These are phyloP conservation scores for Trichomycterus rosablanca DNA, from an alignment of 2,113 vertebrate genomes.

Conservation along the genomic window DNA sequence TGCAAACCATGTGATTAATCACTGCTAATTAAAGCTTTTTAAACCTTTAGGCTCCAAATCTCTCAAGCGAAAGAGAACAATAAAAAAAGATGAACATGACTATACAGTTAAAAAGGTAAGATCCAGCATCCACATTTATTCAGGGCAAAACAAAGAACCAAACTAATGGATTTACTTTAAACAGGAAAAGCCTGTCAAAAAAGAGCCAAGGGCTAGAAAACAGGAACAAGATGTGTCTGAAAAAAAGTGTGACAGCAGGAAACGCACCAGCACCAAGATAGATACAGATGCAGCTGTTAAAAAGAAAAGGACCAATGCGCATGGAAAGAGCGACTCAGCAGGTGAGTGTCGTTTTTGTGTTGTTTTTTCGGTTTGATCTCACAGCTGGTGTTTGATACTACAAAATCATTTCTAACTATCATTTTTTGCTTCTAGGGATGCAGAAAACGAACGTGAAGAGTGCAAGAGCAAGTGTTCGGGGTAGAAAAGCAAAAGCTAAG, in stretches of 20 bases:
- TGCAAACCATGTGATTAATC: background rate
- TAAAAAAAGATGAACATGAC: slow-evolving; percentile 55
- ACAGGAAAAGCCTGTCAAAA: slow-evolving; percentile 43
- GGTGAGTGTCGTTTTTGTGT: slow-evolving; percentile 8
- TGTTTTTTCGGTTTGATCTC: background rate
- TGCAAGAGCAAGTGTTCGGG: background rate
- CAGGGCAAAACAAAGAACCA: too few relatives aligned
- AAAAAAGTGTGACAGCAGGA: slow-evolving; percentile 17
- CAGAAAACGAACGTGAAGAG: background rate
- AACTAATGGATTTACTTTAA: too few relatives aligned
- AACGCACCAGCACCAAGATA: background rate
- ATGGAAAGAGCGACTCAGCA: slow-evolving; percentile 10
- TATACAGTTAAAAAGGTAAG: slow-evolving; percentile 40
- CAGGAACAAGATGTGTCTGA: background rate
- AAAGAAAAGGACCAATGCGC: background rate
- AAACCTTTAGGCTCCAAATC: slow-evolving; percentile 58
- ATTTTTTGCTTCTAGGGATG: background rate
- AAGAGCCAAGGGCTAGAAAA: slow-evolving; percentile 35
- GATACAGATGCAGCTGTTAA: background rate
- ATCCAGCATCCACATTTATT: too few relatives aligned
- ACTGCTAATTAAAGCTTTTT: background rate
- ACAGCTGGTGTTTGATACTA: too few relatives aligned
- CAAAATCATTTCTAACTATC: background rate
- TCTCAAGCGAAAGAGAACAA: slow-evolving; percentile 58
- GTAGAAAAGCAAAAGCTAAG: background rate